Base-by-base conservation (phyloP, 2,113 vertebrate genomes). In the Lophura nycthemera region DNA sequence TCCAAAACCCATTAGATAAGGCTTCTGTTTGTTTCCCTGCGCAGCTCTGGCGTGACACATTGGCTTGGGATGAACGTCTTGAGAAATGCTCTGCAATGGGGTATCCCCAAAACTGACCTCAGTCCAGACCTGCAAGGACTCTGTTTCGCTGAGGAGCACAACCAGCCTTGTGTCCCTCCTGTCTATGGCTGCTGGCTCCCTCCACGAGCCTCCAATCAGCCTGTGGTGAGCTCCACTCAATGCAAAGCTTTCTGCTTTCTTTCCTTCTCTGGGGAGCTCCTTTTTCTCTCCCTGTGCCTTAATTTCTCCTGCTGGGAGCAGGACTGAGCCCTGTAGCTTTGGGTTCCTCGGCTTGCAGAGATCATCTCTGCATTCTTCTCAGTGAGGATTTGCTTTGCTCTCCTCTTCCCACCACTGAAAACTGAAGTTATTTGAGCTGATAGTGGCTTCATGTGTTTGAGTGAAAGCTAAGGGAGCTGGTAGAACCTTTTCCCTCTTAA, bases 61-160 rank as follows among this genome's bases (percentile, higher is more conserved):
- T 75, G 83, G 40, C 32, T 65, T 2, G 7, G 8, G 16, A 21
- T 69, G 38, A 30, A 47, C 25, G 40, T 34, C 40, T 57, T 59
- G 3, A 56, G 65, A 73, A 90, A 61, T 20, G 20, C 52, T 81
- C 27, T 40, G 65, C 19, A 38, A 5, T 0, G 0, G 54, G 43
- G 7, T 47, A 47, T 18, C 57, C 79, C 24, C 64, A 67, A 82
- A 56, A 19, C 11, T 81, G 43, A 36, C 50, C 57, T 30, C 24
- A 52, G 32, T 14, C 71, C 54, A 27, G 30, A 13, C 45, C 19
- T 1, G 0, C 71, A 5, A 65, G 38, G 52, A 57, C 29, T 47
- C 54, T 3, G 22, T 69, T 86, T 61, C 11, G 22, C 19, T 1
- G 1, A 63, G 29, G 8, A 65, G 8, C 6, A 13, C 25, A 72